Evolutionary conservation across 2,888 invertebrate species (phyloP), one percentile per base, ranked within the genome.

Genomic region (Cremastinae sp.): DNA sequence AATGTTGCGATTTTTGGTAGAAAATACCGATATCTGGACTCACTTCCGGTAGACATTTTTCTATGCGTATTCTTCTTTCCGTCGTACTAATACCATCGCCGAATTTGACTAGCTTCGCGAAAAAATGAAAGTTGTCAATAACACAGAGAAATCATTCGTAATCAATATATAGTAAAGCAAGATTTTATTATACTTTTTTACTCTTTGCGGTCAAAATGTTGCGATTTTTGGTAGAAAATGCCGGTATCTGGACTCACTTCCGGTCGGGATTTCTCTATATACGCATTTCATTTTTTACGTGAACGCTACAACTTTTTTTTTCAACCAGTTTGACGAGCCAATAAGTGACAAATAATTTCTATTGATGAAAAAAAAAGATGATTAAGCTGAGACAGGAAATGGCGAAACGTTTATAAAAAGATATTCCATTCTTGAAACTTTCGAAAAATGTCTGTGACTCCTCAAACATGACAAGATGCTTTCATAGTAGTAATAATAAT

Each of bases 201-300:
- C 28, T 12, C 14, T 0, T 45, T 45, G 5, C 12, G 45, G 45
- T 4, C n/a, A 18, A 7, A 10, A 53, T 22, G 20, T 22, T 34
- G 64, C 58, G 62, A 62, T 64, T 68, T 59, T 49, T 47, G 53
- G 56, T 56, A 61, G 59, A 59, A 47, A 34, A 47, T 56, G 38
- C 36, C 53, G 73, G 38, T 54, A 16, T n/a, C 38, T 20, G 64
- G 41, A 56, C 22, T n/a, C 36, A 56, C 56, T 36, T 56, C 54
- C 54, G 34, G 56, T 56, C 34, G 38, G 16, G 14, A 56, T 38
- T 49, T 16, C 5, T 28, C 28, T 5, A 28, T 38, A 56, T 16
- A 8, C 28, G 36, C 36, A 54, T 36, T 34, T 1, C 54, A 2
- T 34, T 36, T 2, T 41, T 1, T 41, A 41, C n/a, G n/a, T n/a